These are phyloP conservation scores for Argynnis bischoffii DNA, from an alignment of 2,888 invertebrate genomes.

Conservation along the genomic window DNA sequence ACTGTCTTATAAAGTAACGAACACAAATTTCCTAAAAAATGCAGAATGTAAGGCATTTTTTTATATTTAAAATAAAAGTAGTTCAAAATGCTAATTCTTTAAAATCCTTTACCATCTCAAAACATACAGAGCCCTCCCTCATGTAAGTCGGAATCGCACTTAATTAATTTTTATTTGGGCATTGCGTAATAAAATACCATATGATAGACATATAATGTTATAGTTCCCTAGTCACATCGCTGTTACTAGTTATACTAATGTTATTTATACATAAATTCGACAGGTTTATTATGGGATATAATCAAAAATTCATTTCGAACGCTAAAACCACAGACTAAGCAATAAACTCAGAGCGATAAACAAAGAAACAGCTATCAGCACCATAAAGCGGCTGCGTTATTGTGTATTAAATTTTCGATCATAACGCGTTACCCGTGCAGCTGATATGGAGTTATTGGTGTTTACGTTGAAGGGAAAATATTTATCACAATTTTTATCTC, in stretches of 20 bases:
- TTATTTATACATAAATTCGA: background rate
- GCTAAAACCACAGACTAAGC: slow-evolving; percentile 38
- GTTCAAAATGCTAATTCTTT: too few species aligned
- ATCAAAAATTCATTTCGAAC: slow-evolving; percentile 20
- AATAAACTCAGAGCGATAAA: slow-evolving; percentile 60
- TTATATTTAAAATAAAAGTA: too few species aligned
- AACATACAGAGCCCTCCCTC: too few species aligned
- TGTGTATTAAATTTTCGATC: slow-evolving; percentile 67
- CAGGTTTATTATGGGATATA: slow-evolving; percentile 1
- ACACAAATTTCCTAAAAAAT: too few species aligned
- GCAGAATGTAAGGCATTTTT: too few species aligned
- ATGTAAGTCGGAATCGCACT: too few species aligned
- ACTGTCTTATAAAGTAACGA: too few species aligned
- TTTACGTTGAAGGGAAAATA: slow-evolving; percentile 48
- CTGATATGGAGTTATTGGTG: slow-evolving; percentile 60
- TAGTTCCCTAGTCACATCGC: too few species aligned
- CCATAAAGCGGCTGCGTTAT: slow-evolving; percentile 60
- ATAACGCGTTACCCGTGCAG: slow-evolving; percentile 53
- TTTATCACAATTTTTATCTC: slow-evolving; percentile 40
- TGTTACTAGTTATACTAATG: background rate
- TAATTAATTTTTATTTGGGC: too few species aligned
- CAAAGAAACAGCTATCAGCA: slow-evolving; percentile 61
- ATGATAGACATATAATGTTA: too few species aligned
- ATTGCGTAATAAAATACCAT: too few species aligned
- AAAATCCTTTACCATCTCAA: too few species aligned